These are phyloP conservation scores for Leptoclinus maculatus DNA, from an alignment of 2,797 vertebrate genomes.

Conservation along the genomic window DNA sequence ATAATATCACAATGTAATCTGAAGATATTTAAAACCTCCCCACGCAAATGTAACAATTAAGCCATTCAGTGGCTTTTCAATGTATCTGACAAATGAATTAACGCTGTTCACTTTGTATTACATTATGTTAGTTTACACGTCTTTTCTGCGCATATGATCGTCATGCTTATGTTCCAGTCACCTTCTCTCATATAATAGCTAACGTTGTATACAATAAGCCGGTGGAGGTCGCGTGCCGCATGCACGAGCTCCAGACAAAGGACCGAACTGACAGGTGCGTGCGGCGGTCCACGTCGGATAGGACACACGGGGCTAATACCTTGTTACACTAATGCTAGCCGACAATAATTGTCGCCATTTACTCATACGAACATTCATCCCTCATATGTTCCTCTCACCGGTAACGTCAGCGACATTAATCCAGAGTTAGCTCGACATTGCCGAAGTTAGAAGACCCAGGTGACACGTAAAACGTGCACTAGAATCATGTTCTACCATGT, in stretches of 20 bases:
- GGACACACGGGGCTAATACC: background rate
- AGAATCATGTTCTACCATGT: accelerated
- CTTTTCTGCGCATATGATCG: background rate
- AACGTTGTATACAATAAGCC: background rate
- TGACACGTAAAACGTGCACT: accelerated
- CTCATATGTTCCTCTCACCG: accelerated
- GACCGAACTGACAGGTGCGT: conserved; percentile 45
- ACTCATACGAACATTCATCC: background rate
- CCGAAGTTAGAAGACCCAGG: background rate
- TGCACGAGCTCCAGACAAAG: conserved; percentile 41
- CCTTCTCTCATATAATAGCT: accelerated
- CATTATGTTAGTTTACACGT: background rate
- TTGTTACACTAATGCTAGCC: background rate
- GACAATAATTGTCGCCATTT: background rate
- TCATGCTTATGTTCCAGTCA: background rate
- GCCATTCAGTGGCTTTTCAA: background rate
- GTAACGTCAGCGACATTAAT: background rate
- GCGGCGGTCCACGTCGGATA: background rate
- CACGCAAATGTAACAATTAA: background rate
- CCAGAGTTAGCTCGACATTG: background rate
- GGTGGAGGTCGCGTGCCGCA: background rate
- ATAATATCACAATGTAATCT: background rate
- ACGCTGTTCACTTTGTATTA: background rate
- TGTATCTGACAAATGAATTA: background rate
- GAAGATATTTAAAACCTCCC: background rate